A percentile compares a stretch with the other conserved stretches of the same genome.
Evolutionary conservation across 2,888 invertebrate species (phyloP).

Genomic region (Lissonota sp.): DNA sequence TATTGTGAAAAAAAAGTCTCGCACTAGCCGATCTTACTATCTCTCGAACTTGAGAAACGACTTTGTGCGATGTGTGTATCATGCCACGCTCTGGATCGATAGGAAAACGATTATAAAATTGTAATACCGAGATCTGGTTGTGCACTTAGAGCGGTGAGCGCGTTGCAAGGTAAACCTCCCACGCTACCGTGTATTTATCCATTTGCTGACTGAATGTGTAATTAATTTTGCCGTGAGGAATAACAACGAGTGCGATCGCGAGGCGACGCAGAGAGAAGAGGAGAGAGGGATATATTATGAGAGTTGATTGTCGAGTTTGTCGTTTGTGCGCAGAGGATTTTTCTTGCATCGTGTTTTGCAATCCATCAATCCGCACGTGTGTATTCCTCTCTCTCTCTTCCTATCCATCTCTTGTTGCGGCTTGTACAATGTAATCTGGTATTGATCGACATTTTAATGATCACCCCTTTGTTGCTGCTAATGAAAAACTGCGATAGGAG

Average conservation of each 20-base stretch:
- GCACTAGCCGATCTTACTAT: not conserved
- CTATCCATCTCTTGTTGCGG: not conserved
- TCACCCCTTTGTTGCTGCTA: constrained; percentile 47
- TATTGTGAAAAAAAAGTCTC: no score
- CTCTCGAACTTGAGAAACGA: constrained; percentile 64
- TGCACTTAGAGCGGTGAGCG: constrained; percentile 48
- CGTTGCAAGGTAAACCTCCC: constrained; percentile 70
- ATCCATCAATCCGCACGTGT: constrained; percentile 58
- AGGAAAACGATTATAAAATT: constrained; percentile 60
- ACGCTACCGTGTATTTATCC: constrained; percentile 65
- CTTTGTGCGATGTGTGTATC: constrained; percentile 31
- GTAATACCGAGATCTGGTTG: constrained; percentile 65
- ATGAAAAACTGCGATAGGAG: constrained; percentile 16
- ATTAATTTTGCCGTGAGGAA: constrained; percentile 54
- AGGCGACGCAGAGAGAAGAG: not conserved
- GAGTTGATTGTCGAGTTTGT: constrained; percentile 54
- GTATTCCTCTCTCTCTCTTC: constrained; percentile 18
- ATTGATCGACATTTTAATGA: constrained; percentile 54
- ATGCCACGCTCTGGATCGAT: constrained; percentile 23
- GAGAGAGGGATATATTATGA: not conserved
- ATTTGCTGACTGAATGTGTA: constrained; percentile 62
- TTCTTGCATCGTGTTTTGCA: constrained; percentile 47
- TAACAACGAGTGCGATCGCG: constrained; percentile 37
- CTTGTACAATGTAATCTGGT: constrained; percentile 3
- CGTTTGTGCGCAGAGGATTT: constrained; percentile 51